phyloP scores from a whole-genome alignment of 2,113 vertebrate genomes.

The Lepidiolamprologus cunningtoni region DNA sequence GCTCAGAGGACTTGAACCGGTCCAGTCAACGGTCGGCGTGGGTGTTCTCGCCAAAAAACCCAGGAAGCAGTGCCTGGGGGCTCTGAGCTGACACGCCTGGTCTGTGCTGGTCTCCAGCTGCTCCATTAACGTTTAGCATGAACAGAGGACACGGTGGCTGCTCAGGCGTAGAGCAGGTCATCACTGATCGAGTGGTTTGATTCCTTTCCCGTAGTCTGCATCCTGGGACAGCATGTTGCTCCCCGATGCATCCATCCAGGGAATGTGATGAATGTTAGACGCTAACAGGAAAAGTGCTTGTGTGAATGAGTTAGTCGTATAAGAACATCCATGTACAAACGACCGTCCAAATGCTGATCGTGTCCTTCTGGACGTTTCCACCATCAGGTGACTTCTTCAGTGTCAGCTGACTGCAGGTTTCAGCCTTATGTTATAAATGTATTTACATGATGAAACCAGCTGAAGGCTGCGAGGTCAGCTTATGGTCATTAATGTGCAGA shows the following conservation, averaged over 20 bases:
- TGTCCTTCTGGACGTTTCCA: neutral
- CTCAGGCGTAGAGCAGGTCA: neutral
- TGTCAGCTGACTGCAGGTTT: neutral
- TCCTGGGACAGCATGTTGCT: neutral
- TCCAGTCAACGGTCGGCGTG: neutral
- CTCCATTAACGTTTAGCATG: neutral
- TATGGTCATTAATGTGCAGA: neutral
- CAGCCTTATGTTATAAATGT: neutral
- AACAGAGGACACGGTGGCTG: neutral
- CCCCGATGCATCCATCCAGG: neutral
- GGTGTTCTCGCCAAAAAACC: neutral
- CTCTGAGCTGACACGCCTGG: neutral
- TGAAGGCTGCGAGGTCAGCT: rapidly evolving
- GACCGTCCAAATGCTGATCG: neutral
- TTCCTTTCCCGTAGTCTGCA: neutral
- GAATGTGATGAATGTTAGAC: neutral
- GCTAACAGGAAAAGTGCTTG: neutral
- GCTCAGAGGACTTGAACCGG: neutral
- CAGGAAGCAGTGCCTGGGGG: neutral
- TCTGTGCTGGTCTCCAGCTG: neutral
- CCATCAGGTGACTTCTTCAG: neutral
- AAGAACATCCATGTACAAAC: neutral
- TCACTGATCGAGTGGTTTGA: neutral
- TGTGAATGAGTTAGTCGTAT: neutral
- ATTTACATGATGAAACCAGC: neutral